Evolutionary conservation across 2,888 invertebrate species (phyloP).

Genomic region (Emmelina monodactyla): DNA sequence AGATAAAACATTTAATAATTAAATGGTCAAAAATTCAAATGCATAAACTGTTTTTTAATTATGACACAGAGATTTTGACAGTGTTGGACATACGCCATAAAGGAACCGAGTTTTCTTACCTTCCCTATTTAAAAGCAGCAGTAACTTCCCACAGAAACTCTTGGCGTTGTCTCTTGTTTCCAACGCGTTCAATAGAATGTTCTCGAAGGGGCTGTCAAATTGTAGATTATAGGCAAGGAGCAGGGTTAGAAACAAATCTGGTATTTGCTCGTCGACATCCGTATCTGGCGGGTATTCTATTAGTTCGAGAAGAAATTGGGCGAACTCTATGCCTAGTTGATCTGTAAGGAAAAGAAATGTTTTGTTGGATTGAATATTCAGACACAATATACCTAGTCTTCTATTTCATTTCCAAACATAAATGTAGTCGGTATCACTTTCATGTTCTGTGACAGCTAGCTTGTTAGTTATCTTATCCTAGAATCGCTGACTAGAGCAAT

Average conservation of each 20-base stretch:
- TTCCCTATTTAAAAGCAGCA: constrained; percentile 89
- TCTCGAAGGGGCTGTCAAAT: constrained; percentile 73
- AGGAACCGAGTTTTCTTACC: constrained; percentile 60
- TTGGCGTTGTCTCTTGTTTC: constrained; percentile 78
- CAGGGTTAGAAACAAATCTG: constrained; percentile 84
- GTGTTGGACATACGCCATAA: constrained; percentile 6
- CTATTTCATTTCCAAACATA: too few relatives aligned
- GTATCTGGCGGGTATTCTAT: constrained; percentile 83
- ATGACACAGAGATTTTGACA: too few relatives aligned
- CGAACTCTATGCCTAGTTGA: constrained; percentile 83
- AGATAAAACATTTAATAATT: too few relatives aligned
- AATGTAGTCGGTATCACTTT: too few relatives aligned
- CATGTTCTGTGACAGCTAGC: too few relatives aligned
- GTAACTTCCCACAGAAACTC: constrained; percentile 88
- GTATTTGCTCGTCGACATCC: constrained; percentile 84
- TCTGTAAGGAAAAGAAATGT: too few relatives aligned
- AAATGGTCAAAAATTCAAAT: too few relatives aligned
- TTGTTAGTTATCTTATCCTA: too few relatives aligned
- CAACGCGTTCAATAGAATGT: constrained; percentile 75
- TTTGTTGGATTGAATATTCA: too few relatives aligned
- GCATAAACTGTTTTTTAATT: too few relatives aligned
- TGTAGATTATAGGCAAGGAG: constrained; percentile 91
- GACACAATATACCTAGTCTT: too few relatives aligned
- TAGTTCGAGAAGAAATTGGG: constrained; percentile 79
- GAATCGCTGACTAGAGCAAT: too few relatives aligned